Conservation (phyloP, 2,797 vertebrate species). For the Mormyrops boulengeri region DNA sequence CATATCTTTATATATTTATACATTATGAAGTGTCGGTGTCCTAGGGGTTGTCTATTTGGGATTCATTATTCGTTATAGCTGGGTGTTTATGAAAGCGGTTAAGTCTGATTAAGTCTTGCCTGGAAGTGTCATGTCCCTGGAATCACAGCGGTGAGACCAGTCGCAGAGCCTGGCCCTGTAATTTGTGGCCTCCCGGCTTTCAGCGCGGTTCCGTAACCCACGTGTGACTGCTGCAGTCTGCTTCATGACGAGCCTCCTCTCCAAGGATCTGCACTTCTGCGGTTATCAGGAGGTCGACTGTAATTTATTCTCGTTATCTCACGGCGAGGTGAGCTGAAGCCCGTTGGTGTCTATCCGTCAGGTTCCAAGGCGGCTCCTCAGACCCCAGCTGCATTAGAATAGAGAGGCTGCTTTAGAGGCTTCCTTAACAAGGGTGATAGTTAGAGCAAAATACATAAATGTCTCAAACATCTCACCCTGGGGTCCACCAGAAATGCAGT, state of each 20-base stretch:
- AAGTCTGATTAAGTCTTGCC: not conserved
- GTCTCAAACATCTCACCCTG: not conserved
- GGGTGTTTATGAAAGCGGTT: not conserved
- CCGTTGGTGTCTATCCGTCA: not conserved
- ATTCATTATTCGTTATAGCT: not conserved
- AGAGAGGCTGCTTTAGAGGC: not conserved
- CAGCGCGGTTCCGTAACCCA: not conserved
- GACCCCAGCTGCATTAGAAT: not conserved
- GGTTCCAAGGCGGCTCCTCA: not conserved
- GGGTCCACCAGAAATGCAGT: not conserved
- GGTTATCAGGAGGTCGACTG: not conserved
- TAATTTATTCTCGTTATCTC: not conserved
- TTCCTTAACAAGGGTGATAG: not conserved
- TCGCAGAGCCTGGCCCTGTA: not conserved
- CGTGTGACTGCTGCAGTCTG: not conserved
- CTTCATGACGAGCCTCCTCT: not conserved
- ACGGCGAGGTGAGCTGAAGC: not conserved
- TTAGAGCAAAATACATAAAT: not conserved
- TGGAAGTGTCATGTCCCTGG: not conserved
- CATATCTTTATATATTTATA: not conserved
- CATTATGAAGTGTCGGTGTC: not conserved
- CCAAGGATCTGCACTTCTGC: not conserved
- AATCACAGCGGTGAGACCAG: not conserved
- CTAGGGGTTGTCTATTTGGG: not conserved
- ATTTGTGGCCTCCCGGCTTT: not conserved